Percentiles rank a stretch among this genome's conserved stretches.
Conservation (phyloP, 2,113 vertebrate species). For the Dromiciops gliroides region DNA sequence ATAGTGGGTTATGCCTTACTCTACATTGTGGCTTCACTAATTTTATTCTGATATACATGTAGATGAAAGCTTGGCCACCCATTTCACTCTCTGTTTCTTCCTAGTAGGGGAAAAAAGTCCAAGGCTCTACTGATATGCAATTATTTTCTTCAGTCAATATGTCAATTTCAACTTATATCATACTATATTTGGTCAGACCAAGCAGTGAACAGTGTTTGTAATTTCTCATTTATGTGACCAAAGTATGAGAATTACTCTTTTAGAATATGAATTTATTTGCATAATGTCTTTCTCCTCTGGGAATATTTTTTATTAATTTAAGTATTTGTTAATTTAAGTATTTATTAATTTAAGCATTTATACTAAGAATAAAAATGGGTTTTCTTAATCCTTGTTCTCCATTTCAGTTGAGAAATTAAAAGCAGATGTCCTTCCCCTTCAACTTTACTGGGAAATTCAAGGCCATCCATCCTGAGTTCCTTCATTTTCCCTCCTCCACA, state of each 20-base stretch:
- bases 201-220: background rate
- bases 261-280: background rate
- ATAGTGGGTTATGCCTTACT: background rate
- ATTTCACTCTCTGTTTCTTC: background rate
- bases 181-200: background rate
- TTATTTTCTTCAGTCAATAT: background rate
- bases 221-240: background rate
- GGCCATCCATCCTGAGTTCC: background rate
- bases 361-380: slow-evolving; percentile 62
- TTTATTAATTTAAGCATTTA: slow-evolving; percentile 59
- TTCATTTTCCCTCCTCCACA: background rate
- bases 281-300: background rate
- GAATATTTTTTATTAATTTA: slow-evolving; percentile 55
- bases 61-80: background rate
- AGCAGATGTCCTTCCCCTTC: background rate
- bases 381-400: slow-evolving; percentile 50
- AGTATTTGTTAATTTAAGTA: slow-evolving; percentile 62
- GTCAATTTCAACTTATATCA: background rate
- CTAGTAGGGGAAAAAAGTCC: background rate
- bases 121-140: background rate
- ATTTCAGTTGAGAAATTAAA: background rate
- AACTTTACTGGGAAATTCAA: background rate
- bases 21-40: background rate
- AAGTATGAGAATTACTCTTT: background rate
- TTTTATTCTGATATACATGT: background rate